Conservation (phyloP, 2,888 invertebrate genomes). For the Synergus laeviventris region DNA sequence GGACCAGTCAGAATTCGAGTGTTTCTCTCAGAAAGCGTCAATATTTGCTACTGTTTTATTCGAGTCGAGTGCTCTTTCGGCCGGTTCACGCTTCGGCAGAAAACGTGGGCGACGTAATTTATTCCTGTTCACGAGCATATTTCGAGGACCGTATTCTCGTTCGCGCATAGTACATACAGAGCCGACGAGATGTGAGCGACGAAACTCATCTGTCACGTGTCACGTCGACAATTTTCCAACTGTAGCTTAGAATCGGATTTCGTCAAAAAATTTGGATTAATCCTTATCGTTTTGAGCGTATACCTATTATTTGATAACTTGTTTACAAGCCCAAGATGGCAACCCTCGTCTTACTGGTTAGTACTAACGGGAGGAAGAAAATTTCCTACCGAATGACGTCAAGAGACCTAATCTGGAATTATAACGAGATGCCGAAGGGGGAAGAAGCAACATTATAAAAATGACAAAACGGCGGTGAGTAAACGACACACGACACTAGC, state of each 20-base stretch:
- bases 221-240: conserved; percentile 26
- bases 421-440: conserved; percentile 50
- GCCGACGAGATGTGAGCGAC: conserved; percentile 12
- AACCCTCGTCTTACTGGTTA: not conserved
- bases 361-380: not conserved
- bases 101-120: conserved; percentile 62
- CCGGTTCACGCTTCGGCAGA: conserved; percentile 32
- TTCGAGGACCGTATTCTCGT: conserved; percentile 31
- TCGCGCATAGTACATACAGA: conserved; percentile 27
- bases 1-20: not conserved
- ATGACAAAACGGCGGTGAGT: conserved; percentile 48
- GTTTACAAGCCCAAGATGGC: not conserved
- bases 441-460: conserved; percentile 52
- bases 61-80: conserved; percentile 40
- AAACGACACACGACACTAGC: conserved; percentile 49
- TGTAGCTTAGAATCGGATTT: not conserved
- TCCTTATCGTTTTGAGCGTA: not conserved
- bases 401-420: conserved; percentile 48
- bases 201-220: conserved; percentile 29
- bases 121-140: conserved; percentile 54
- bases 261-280: not conserved
- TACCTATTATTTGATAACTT: not conserved
- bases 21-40: conserved; percentile 49
- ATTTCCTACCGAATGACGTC: conserved; percentile 10
- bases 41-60: conserved; percentile 56